These are phyloP conservation scores for Apeltes quadracus DNA, from an alignment of 2,113 vertebrate genomes.

Conservation along the genomic window DNA sequence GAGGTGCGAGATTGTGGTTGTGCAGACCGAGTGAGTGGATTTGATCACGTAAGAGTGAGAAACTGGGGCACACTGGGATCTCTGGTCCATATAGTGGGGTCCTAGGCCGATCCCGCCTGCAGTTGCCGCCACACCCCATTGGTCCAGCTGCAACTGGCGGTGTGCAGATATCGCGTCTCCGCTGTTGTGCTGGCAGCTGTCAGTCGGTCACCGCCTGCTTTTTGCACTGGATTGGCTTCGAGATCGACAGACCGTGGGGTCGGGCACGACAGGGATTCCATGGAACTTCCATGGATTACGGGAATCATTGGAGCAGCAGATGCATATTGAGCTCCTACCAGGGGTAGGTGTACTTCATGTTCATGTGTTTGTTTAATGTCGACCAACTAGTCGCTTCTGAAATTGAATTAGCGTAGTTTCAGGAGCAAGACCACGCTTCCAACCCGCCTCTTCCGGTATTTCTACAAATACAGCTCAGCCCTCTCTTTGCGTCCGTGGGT, in stretches of 20 bases:
- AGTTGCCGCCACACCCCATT: constrained; percentile 41
- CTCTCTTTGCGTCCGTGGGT: too few species aligned
- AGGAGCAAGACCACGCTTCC: too few species aligned
- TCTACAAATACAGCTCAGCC: too few species aligned
- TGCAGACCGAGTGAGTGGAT: constrained; percentile 57
- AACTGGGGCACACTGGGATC: constrained; percentile 70
- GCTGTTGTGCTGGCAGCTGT: constrained; percentile 64
- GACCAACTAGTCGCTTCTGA: not conserved
- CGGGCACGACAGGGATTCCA: not conserved
- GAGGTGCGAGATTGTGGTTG: constrained; percentile 30
- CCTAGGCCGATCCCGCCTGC: constrained; percentile 19
- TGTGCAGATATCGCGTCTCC: constrained; percentile 37
- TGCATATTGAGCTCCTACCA: not conserved
- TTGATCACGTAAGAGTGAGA: constrained; percentile 56
- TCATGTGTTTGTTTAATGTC: not conserved
- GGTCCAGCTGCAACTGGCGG: constrained; percentile 65
- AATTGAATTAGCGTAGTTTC: too few species aligned
- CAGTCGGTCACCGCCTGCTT: constrained; percentile 43
- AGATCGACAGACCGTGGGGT: not conserved
- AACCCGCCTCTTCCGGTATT: too few species aligned
- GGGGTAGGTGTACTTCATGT: constrained; percentile 50
- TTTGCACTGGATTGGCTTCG: constrained; percentile 23
- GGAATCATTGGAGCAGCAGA: constrained; percentile 15
- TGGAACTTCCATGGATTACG: constrained; percentile 28
- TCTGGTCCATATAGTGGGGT: constrained; percentile 48